These are phyloP conservation scores for Diplosoma virens DNA, from an alignment of 23 tunicate genomes.

Conservation along the genomic window DNA sequence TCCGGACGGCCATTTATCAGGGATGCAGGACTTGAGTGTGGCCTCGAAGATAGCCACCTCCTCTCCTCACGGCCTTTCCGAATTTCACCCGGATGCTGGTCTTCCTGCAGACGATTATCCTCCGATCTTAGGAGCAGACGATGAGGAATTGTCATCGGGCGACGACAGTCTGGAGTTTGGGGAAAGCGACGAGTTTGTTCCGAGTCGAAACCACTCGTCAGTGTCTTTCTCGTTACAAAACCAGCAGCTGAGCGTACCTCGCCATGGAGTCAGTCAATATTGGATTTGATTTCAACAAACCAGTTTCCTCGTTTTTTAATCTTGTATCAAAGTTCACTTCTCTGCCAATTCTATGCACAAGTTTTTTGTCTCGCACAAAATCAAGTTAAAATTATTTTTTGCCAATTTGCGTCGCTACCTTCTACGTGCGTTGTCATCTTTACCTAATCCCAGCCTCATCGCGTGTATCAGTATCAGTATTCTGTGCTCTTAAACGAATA, in stretches of 20 bases:
- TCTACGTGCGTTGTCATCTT: too few relatives aligned
- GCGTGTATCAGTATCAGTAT: too few relatives aligned
- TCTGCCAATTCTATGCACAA: too few relatives aligned
- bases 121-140: background rate
- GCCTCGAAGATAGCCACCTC: background rate
- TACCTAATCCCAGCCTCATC: too few relatives aligned
- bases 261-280: background rate
- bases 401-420: too few relatives aligned
- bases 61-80: background rate
- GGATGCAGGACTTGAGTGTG: conserved; percentile 14
- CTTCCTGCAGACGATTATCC: background rate
- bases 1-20: conserved; percentile 33
- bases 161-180: conserved; percentile 5
- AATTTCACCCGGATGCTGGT: background rate
- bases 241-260: background rate
- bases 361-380: too few relatives aligned
- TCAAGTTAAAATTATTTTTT: too few relatives aligned
- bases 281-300: conserved; percentile 16
- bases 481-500: too few relatives aligned
- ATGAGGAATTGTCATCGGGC: background rate
- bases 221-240: background rate
- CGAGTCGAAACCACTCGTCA: background rate
- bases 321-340: too few relatives aligned
- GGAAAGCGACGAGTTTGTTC: background rate
- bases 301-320: too few relatives aligned